Evolutionary conservation across 2,888 invertebrate species (phyloP), one percentile per base, ranked within the genome.

Genomic region (Idaea aversata): DNA sequence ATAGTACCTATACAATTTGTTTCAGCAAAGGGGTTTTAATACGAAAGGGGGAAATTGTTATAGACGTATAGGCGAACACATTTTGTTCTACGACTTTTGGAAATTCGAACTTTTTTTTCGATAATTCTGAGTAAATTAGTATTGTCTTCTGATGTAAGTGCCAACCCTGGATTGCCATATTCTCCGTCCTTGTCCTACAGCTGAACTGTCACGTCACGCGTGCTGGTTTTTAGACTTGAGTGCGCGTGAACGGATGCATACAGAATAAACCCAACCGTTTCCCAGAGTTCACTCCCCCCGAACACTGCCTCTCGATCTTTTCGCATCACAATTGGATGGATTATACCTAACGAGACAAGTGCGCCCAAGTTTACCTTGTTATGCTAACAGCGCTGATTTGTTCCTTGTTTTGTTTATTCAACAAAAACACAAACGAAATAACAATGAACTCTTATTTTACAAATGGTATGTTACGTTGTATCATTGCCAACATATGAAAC

Each of bases 211-310:
- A 87, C 72, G 73, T 88, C 84, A 87, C 86, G 88, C 86, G 81
- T 84, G 79, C 84, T 87, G 86, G 83, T 86, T 88, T 87, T 86
- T 85, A 84, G 71, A 85, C 86, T 85, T 76, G 85, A 87, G 86
- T 87, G 88, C 88, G 79, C 81, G 75, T 80, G 74, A 81, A 78
- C 78, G 81, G 79, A 81, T 80, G 84, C 83, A 85, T 80, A 82
- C 79, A 82, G 72, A 77, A 82, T 78, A 77, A 47, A 82, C 75
- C 75, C 75, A 69, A 66, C 75, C 70, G 71, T 81, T 79, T 82
- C 68, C 70, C 78, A 73, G 73, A 75, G 75, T 75, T 71, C 73
- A 69, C 71, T 72, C 70, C 71, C 74, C 76, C 69, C 68, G 64
- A 72, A 75, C 74, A 73, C 73, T 75, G 70, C 66, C 74, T 75